Evolutionary conservation across 1,140 invertebrate genomes (phyloP).

Genomic region (Achroia grisella): DNA sequence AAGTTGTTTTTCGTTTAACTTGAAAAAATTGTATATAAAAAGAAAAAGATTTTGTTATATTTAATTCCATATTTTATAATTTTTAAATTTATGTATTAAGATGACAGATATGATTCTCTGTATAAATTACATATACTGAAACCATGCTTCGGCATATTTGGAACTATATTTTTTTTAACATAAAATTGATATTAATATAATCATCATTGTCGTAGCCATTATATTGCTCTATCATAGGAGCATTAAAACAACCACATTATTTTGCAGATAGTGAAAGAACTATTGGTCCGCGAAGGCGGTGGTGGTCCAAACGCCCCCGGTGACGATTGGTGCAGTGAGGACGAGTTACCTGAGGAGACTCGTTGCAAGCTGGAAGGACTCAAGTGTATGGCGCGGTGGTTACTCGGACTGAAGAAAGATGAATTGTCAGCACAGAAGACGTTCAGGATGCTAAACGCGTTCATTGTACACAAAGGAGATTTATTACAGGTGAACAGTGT

Average conservation of each 20-base stretch:
- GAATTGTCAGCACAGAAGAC: slow-evolving; percentile 94
- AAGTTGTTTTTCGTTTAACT: too few relatives aligned
- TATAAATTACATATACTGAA: too few relatives aligned
- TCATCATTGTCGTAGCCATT: background rate
- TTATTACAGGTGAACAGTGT: slow-evolving; percentile 73
- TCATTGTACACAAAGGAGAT: slow-evolving; percentile 92
- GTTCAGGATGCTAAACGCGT: slow-evolving; percentile 92
- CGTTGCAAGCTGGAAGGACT: slow-evolving; percentile 95
- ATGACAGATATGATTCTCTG: too few relatives aligned
- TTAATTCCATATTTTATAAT: too few relatives aligned
- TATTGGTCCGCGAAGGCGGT: slow-evolving; percentile 89
- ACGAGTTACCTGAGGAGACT: slow-evolving; percentile 92
- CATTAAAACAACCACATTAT: slow-evolving; percentile 6
- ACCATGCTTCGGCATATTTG: too few relatives aligned
- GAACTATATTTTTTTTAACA: too few relatives aligned
- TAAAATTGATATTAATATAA: too few relatives aligned
- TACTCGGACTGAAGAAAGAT: slow-evolving; percentile 92
- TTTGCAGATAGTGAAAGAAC: slow-evolving; percentile 91
- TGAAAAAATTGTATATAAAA: too few relatives aligned
- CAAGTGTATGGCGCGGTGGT: slow-evolving; percentile 97
- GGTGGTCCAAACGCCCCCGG: slow-evolving; percentile 55
- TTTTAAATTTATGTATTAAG: too few relatives aligned
- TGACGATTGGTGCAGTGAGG: slow-evolving; percentile 90
- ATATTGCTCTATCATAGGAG: background rate
- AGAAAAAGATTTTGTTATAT: too few relatives aligned